A percentile compares a stretch with the other conserved stretches of the same genome.
Evolutionary conservation across 1,140 invertebrate species (phyloP).

Genomic region (Halictus rubicundus): DNA sequence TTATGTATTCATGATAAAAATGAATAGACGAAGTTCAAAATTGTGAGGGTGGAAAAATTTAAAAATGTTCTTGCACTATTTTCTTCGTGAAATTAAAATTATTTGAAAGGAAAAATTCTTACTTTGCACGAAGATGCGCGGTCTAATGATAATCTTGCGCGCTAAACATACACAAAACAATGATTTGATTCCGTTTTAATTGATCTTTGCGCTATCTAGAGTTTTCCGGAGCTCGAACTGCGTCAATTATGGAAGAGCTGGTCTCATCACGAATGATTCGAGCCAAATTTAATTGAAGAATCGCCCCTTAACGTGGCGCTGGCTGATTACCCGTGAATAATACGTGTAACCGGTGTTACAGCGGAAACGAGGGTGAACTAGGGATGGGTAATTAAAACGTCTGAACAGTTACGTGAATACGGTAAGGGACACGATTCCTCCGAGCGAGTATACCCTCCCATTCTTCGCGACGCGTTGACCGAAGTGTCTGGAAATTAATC

Average conservation of each 20-base stretch:
- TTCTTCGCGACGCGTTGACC: neutral
- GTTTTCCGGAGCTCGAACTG: too few species aligned
- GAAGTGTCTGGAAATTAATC: neutral
- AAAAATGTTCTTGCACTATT: too few species aligned
- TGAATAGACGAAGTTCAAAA: neutral
- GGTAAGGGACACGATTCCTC: neutral
- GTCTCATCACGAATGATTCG: neutral
- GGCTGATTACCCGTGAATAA: neutral
- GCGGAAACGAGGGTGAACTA: neutral
- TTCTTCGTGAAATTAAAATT: too few species aligned
- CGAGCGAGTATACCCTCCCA: neutral
- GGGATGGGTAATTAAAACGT: neutral
- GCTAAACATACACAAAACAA: too few species aligned
- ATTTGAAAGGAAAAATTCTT: too few species aligned
- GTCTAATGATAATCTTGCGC: too few species aligned
- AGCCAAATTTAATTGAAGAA: constrained; percentile 51
- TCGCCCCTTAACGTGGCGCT: neutral
- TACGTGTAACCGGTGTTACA: neutral
- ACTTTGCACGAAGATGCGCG: too few species aligned
- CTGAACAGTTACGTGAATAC: neutral
- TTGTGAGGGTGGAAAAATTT: too few species aligned
- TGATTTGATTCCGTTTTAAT: too few species aligned
- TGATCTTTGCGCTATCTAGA: too few species aligned
- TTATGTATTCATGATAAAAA: too few species aligned
- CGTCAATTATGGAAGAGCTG: too few species aligned